Base-by-base conservation (phyloP, 2,888 invertebrate genomes). In the Epirrita christyi region DNA sequence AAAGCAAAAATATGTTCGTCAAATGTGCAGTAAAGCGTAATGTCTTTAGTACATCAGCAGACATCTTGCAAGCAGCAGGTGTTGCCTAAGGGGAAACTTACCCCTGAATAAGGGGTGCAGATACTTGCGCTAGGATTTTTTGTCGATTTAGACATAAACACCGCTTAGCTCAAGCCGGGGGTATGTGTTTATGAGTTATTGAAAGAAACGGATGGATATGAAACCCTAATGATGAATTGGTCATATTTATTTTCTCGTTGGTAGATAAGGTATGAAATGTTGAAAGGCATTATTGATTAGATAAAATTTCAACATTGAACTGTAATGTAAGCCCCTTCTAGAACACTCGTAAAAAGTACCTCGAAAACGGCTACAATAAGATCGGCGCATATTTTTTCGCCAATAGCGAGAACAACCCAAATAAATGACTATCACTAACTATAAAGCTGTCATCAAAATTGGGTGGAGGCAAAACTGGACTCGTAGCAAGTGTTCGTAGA, bases 111-210 rank as follows among this genome's bases (percentile, higher is more conserved):
- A 59, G 70, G 67, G 72, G 59, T 27, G 67, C 55, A 68, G 57
- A 63, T 64, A 68, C 71, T 74, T 72, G 72, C 68, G 66, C 59
- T 50, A 60, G 74, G 77, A 77, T 83, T 83, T 83, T 83, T 85
- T 83, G 81, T 80, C 81, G 81, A 83, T 83, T 82, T 81, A 83
- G 82, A 83, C 79, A 77, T 83, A 81, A 83, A 82, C 81, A 82
- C 74, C 76, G 75, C 72, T 78, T 78, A 78, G 73, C 74, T 72
- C 73, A 69, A 70, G 70, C 66, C 59, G 65, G 69, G 68, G 65
- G 69, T 64, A 70, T 72, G 73, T 62, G 67, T 57, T 67, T 67
- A 67, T 67, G 67, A 67, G 76, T 73, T 70, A 66, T 65, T 66
- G 63, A 48, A 55, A 62, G 59, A 59, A 56, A 61, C 55, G 64